Percentiles rank a stretch among this genome's conserved stretches.
Evolutionary conservation across 2,113 vertebrate genomes (phyloP).

Genomic region (Nestor notabilis): DNA sequence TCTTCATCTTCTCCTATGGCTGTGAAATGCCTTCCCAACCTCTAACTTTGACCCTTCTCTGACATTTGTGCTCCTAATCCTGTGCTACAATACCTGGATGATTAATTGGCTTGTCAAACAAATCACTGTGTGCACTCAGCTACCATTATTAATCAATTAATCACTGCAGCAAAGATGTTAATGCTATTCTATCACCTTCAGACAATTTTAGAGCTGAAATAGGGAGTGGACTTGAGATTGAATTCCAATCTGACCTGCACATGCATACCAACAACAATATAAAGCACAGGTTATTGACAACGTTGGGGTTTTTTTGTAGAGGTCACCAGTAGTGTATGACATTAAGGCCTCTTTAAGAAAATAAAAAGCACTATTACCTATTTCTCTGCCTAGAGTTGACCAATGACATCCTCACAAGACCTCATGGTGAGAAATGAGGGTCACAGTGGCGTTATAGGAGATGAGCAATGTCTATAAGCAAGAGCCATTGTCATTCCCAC

Average conservation of each 20-base stretch:
- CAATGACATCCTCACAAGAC: background rate
- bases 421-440: background rate
- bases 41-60: background rate
- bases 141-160: constrained; percentile 26
- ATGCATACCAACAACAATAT: background rate
- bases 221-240: background rate
- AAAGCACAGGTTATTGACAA: background rate
- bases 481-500: background rate
- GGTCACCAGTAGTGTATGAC: background rate
- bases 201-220: background rate
- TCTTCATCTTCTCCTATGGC: background rate
- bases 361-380: background rate
- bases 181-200: background rate
- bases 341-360: background rate
- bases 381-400: background rate
- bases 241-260: background rate
- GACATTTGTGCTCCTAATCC: background rate
- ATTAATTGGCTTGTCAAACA: constrained; percentile 5
- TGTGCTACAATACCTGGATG: background rate
- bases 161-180: background rate
- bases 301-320: background rate
- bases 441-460: background rate
- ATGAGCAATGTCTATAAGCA: background rate
- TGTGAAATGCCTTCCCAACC: background rate
- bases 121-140: background rate